These are phyloP conservation scores for Agrotis clavis DNA, from an alignment of 2,888 invertebrate genomes.

Conservation along the genomic window DNA sequence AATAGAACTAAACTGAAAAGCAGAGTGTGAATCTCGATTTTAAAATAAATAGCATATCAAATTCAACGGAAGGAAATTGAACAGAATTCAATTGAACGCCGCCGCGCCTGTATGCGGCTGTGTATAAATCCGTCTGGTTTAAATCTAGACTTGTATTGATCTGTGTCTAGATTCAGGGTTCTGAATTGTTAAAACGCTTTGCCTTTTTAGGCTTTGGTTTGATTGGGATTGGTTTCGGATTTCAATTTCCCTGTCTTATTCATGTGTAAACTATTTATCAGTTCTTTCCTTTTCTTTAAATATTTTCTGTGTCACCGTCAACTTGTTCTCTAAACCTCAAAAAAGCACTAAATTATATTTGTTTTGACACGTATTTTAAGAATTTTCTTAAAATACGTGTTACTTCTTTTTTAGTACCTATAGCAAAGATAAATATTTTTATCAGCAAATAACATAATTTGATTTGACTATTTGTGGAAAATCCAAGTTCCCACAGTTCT, in stretches of 20 bases:
- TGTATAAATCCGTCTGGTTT: constrained; percentile 31
- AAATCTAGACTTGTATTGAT: constrained; percentile 38
- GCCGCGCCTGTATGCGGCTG: not conserved
- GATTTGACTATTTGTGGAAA: not conserved
- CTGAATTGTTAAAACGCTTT: not conserved
- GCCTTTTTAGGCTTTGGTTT: not conserved
- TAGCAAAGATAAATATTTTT: not conserved
- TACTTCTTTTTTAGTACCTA: too few relatives aligned
- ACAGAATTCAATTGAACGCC: not conserved
- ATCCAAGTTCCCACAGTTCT: not conserved
- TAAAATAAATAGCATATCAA: constrained; percentile 18
- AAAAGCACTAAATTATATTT: too few relatives aligned
- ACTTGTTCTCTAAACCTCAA: too few relatives aligned
- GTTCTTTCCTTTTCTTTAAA: not conserved
- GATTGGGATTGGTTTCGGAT: not conserved
- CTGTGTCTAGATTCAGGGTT: not conserved
- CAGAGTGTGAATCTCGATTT: not conserved
- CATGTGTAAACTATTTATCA: not conserved
- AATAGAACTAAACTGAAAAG: constrained; percentile 11
- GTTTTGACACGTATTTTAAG: too few relatives aligned
- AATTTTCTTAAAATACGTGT: too few relatives aligned
- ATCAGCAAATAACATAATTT: not conserved
- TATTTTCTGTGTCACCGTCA: not conserved
- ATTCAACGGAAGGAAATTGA: constrained; percentile 9
- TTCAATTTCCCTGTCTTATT: not conserved